phyloP scores from a whole-genome alignment of 2,113 vertebrate genomes.

The Gadus chalcogrammus region DNA sequence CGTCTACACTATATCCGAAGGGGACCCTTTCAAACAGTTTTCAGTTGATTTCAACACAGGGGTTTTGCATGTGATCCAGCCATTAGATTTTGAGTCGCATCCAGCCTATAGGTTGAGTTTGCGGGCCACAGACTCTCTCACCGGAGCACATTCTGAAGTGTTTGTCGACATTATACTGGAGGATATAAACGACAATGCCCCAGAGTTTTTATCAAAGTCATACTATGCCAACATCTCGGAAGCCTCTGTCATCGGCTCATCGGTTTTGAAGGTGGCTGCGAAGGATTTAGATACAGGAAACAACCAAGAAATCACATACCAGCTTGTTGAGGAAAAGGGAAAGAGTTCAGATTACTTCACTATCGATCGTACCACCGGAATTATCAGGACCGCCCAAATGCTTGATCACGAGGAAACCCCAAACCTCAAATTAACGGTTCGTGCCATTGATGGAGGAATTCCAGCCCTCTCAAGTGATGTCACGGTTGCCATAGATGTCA shows the following conservation, averaged over 20 bases:
- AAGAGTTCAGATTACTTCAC: constrained; percentile 80
- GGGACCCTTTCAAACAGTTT: constrained; percentile 93
- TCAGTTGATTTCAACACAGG: constrained; percentile 94
- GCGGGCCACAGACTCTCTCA: constrained; percentile 89
- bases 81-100: constrained; percentile 91
- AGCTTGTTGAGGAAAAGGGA: constrained; percentile 80
- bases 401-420: constrained; percentile 84
- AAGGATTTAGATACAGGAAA: constrained; percentile 86
- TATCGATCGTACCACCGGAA: constrained; percentile 83
- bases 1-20: constrained; percentile 91
- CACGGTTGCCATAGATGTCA: constrained; percentile 78
- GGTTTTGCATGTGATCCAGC: constrained; percentile 82
- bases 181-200: constrained; percentile 92
- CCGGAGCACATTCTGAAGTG: constrained; percentile 85
- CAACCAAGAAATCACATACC: constrained; percentile 86
- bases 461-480: constrained; percentile 85
- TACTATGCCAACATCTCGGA: constrained; percentile 86
- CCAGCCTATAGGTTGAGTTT: constrained; percentile 92
- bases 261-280: constrained; percentile 80
- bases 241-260: constrained; percentile 83
- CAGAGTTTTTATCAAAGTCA: constrained; percentile 76
- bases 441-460: constrained; percentile 86
- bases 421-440: constrained; percentile 79
- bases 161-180: constrained; percentile 93
- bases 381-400: constrained; percentile 77